Base-by-base conservation (phyloP, 37 sponge, comb jelly and placozoan species). In the Halichondria panicea region DNA sequence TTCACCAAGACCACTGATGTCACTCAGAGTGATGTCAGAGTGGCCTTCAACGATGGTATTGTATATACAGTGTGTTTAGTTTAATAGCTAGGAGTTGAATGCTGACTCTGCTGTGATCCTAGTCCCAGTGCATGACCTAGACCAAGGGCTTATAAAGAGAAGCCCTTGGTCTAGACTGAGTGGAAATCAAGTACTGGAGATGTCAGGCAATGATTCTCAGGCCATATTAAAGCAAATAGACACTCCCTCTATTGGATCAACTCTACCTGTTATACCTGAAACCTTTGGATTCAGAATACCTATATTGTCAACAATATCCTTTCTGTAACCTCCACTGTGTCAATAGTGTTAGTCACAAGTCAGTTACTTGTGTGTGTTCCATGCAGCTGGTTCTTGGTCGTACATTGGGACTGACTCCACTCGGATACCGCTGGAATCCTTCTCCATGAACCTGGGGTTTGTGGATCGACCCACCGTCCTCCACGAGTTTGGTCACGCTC, bases 391-490 rank as follows among this genome's bases (percentile, higher is more conserved):
- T 25, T 83, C 84, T 0, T 83, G 84, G 84, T 68, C 76, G 15
- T 83, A 83, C 70, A 74, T 83, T 50, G 84, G 84, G 15, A 59
- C 84, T 7, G 84, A 83, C 34, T 66, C 84, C 39, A 58, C 38
- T 18, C 44, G 39, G 4, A 50, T 83, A 25, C 84, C 84, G 0
- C 32, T 22, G 61, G 84, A 83, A 39, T 74, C 75, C 1, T 71
- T 71, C 33, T 74, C 82, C 11, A 82, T 82, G 82, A 83, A 83
- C 52, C 84, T 83, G 9, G 84, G 84, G 12, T 83, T 83, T 66
- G 46, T 83, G 1, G 84, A 83, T 63, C 62, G 70, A 31, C 11
- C 70, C n/a, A 83, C 84, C 25, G 84, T 83, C 8, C 59, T 83
- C 41, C 84, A 83, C 30, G 84, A 83, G 76, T 83, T 83, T 74